A percentile compares a stretch with the other conserved stretches of the same genome.
Evolutionary conservation across 2,113 vertebrate species (phyloP).

Genomic region (Oceanodroma tethys): DNA sequence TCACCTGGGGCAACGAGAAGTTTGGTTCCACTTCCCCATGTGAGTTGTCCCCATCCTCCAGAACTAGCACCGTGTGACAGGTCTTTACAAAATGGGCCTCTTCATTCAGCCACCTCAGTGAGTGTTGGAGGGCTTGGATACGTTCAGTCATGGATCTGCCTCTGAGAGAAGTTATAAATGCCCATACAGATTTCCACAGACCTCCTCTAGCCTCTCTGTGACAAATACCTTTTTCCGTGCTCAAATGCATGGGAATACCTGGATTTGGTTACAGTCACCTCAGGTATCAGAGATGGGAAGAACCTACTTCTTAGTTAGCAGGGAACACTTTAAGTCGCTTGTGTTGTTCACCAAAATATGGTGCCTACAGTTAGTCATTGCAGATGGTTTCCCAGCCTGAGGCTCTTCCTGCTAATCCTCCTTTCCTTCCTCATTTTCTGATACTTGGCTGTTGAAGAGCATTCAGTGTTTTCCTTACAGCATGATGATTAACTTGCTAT

Average conservation of each 20-base stretch:
- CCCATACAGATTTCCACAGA: not conserved
- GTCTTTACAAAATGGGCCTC: slow-evolving; percentile 51
- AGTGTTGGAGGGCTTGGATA: not conserved
- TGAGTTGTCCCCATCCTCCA: not conserved
- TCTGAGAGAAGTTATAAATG: not conserved
- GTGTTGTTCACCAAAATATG: not conserved
- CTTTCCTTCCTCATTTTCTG: not conserved
- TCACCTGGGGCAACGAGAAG: slow-evolving; percentile 48
- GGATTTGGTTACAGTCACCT: not conserved
- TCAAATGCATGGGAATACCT: no score
- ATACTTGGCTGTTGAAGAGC: not conserved
- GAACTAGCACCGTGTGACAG: slow-evolving; percentile 38
- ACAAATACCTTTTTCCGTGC: not conserved
- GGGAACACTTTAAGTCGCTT: no score
- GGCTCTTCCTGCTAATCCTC: not conserved
- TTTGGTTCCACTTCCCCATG: slow-evolving; percentile 59
- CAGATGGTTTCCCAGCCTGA: not conserved
- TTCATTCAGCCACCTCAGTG: not conserved
- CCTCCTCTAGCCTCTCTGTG: not conserved
- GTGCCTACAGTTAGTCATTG: not conserved
- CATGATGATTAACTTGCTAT: not conserved
- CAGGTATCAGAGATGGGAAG: not conserved
- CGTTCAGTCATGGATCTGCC: not conserved
- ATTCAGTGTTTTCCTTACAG: not conserved
- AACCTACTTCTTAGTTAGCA: no score